Conservation (phyloP, 1,140 invertebrate species). For the Ridgeia piscesae region DNA sequence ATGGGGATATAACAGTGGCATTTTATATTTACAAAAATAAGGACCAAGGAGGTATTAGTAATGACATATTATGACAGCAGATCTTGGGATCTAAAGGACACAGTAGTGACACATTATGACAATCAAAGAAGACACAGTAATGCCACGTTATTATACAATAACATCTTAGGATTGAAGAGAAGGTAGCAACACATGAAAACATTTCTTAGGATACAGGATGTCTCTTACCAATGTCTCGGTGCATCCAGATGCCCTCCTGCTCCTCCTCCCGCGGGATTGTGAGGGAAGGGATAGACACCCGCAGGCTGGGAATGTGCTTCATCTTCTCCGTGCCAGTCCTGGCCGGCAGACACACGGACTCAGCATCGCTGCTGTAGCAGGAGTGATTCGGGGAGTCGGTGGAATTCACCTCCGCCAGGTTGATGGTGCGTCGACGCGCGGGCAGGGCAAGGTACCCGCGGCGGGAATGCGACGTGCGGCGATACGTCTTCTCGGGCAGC, state of each 20-base stretch:
- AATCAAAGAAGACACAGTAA: neutral
- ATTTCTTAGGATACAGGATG: neutral
- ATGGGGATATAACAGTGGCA: too few species aligned
- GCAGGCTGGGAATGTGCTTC: neutral
- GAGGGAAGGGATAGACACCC: neutral
- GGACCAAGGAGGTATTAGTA: neutral
- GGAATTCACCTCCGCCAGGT: neutral
- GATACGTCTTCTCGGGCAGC: constrained; percentile 13
- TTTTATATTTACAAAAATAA: too few species aligned
- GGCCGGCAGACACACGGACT: neutral
- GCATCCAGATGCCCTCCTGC: constrained; percentile 3
- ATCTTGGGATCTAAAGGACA: neutral
- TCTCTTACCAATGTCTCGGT: neutral
- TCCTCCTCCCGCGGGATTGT: neutral
- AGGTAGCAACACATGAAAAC: too few species aligned
- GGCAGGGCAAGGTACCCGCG: neutral
- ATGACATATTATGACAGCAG: neutral
- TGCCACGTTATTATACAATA: neutral
- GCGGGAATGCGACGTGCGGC: neutral
- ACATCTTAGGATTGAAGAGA: too few species aligned
- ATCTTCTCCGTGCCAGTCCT: neutral
- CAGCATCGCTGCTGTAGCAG: neutral
- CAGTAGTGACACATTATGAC: neutral
- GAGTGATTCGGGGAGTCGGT: neutral
- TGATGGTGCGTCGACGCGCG: neutral